Conservation (phyloP, 2,113 vertebrate species). For the Macroglossus sobrinus region DNA sequence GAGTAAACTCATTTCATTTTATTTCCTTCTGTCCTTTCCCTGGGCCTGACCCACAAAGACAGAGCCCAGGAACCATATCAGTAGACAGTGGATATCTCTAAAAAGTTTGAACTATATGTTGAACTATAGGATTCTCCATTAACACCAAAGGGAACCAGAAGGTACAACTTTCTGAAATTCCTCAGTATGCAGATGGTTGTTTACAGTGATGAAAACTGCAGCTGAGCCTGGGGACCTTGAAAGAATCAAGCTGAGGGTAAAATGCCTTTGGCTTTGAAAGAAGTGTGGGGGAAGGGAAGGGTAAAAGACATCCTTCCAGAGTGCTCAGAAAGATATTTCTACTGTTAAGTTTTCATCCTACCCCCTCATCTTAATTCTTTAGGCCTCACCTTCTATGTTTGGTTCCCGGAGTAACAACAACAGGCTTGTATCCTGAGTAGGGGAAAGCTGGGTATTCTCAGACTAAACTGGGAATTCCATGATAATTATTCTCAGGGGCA, state of each 20-base stretch:
- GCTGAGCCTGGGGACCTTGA: not conserved
- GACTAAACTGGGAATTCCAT: not conserved
- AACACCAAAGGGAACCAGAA: constrained; percentile 8
- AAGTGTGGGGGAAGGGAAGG: not conserved
- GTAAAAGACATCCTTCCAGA: not conserved
- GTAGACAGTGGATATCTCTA: not conserved
- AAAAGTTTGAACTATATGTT: not conserved
- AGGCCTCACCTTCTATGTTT: not conserved
- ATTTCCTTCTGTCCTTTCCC: not conserved
- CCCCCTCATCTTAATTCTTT: not conserved
- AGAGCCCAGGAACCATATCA: not conserved
- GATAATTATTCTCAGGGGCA: not conserved
- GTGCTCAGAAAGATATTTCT: not conserved
- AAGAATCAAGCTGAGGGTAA: not conserved
- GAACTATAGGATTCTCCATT: constrained; percentile 5
- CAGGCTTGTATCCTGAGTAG: not conserved
- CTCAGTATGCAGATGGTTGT: not conserved
- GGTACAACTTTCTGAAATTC: not conserved
- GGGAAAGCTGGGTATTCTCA: not conserved
- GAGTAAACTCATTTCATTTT: constrained; percentile 18
- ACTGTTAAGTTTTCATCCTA: not conserved
- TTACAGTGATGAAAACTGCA: not conserved
- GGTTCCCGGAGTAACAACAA: not conserved
- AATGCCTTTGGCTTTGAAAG: not conserved
- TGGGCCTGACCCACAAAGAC: not conserved